Percentiles rank a stretch among this genome's conserved stretches.
These are phyloP conservation scores for Melangyna quadrimaculata DNA, from an alignment of 2,888 invertebrate species.

Conservation along the genomic window DNA sequence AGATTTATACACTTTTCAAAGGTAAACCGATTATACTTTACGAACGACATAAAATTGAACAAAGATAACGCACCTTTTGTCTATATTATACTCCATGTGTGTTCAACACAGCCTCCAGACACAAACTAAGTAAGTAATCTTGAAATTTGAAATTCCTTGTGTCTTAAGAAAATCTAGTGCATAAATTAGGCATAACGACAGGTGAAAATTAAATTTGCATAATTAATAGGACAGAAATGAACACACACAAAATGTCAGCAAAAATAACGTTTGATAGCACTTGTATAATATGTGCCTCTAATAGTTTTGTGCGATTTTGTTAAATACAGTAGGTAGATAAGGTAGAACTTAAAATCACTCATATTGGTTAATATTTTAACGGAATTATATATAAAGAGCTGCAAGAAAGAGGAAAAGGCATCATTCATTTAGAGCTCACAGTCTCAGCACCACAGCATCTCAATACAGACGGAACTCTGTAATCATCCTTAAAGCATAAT, in stretches of 20 bases:
- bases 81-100: background rate
- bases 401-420: background rate
- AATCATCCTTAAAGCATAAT: background rate
- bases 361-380: background rate
- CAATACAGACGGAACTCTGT: background rate
- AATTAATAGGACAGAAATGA: slow-evolving; percentile 69
- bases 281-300: background rate
- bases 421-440: background rate
- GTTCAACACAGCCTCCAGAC: slow-evolving; percentile 32
- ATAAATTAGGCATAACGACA: slow-evolving; percentile 48
- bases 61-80: background rate
- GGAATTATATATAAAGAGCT: background rate
- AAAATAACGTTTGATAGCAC: slow-evolving; percentile 39
- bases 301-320: background rate
- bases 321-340: too few relatives aligned
- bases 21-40: slow-evolving; percentile 28
- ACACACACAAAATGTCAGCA: slow-evolving; percentile 53
- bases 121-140: slow-evolving; percentile 36
- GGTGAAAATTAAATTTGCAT: slow-evolving; percentile 55
- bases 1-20: slow-evolving; percentile 7
- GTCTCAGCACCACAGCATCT: background rate
- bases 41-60: slow-evolving; percentile 16
- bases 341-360: background rate
- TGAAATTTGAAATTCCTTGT: background rate
- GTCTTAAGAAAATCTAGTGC: slow-evolving; percentile 29